phyloP scores from a whole-genome alignment of 37 sponge, comb jelly and placozoan genomes.

The Tethya wilhelma region DNA sequence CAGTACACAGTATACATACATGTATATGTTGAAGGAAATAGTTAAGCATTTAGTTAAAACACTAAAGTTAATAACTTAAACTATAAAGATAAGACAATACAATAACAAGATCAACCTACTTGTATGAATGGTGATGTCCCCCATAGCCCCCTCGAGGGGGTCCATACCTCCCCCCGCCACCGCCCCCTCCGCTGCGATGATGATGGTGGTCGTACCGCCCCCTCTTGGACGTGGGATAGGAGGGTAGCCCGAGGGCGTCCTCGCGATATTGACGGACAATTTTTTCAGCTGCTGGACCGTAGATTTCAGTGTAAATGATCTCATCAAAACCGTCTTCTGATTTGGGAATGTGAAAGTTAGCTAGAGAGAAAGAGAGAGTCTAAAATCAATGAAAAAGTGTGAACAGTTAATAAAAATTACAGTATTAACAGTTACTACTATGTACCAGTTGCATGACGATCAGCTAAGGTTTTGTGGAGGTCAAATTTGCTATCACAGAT shows the following conservation, averaged over 20 bases:
- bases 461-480: too few relatives aligned
- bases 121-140: slow-evolving; percentile 4
- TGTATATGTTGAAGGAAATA: too few relatives aligned
- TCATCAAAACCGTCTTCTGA: slow-evolving; percentile 67
- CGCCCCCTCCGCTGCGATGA: slow-evolving; percentile 18
- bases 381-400: too few relatives aligned
- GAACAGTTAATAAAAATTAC: too few relatives aligned
- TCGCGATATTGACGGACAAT: slow-evolving; percentile 68
- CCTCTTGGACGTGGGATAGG: slow-evolving; percentile 36
- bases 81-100: neutral
- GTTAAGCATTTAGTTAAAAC: too few relatives aligned
- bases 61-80: too few relatives aligned
- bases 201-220: slow-evolving; percentile 26
- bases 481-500: too few relatives aligned
- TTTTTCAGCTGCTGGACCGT: slow-evolving; percentile 64
- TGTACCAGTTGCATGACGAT: too few relatives aligned
- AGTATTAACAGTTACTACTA: too few relatives aligned
- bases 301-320: slow-evolving; percentile 59
- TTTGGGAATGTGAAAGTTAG: slow-evolving; percentile 70
- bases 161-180: slow-evolving; percentile 2
- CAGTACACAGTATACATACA: too few relatives aligned
- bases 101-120: neutral
- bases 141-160: slow-evolving; percentile 5
- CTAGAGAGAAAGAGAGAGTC: slow-evolving; percentile 23
- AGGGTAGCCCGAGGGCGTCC: slow-evolving; percentile 58